Evolutionary conservation across 2,113 vertebrate species (phyloP).

Genomic region (Rhegmatorhina hoffmannsi): DNA sequence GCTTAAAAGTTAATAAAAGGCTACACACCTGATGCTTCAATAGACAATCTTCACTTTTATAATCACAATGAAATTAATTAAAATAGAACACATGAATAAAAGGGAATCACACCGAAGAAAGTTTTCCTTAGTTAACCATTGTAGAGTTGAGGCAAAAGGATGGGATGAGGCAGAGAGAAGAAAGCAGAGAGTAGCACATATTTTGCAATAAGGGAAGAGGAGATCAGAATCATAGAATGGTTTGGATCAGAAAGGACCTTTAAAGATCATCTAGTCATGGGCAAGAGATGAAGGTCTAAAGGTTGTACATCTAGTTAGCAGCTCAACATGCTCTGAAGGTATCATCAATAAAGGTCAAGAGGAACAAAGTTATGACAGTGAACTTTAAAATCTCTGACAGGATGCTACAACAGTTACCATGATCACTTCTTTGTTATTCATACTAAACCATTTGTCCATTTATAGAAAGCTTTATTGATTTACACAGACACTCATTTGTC

Average conservation of each 20-base stretch:
- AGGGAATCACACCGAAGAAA: neutral
- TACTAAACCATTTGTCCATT: slow-evolving; percentile 61
- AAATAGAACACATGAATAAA: neutral
- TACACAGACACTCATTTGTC: slow-evolving; percentile 75
- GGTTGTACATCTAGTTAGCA: slow-evolving; percentile 68
- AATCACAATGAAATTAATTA: neutral
- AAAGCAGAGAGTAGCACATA: neutral
- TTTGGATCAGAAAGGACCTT: slow-evolving; percentile 23
- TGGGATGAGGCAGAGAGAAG: neutral
- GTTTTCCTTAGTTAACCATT: neutral
- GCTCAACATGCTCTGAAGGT: slow-evolving; percentile 60
- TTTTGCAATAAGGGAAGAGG: slow-evolving; percentile 3
- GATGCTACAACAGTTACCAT: slow-evolving; percentile 53
- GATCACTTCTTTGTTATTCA: slow-evolving; percentile 65
- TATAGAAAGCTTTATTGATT: slow-evolving; percentile 73
- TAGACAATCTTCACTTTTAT: neutral
- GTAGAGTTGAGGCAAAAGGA: neutral
- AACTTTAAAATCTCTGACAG: slow-evolving; percentile 78
- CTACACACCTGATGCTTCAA: neutral
- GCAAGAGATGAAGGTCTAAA: slow-evolving; percentile 48
- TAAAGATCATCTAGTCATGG: slow-evolving; percentile 11
- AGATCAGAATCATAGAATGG: neutral
- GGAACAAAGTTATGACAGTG: slow-evolving; percentile 77
- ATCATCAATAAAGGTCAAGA: slow-evolving; percentile 78
- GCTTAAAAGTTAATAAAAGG: neutral